Conservation (phyloP, 2,797 vertebrate genomes). For the Centroberyx gerrardi region DNA sequence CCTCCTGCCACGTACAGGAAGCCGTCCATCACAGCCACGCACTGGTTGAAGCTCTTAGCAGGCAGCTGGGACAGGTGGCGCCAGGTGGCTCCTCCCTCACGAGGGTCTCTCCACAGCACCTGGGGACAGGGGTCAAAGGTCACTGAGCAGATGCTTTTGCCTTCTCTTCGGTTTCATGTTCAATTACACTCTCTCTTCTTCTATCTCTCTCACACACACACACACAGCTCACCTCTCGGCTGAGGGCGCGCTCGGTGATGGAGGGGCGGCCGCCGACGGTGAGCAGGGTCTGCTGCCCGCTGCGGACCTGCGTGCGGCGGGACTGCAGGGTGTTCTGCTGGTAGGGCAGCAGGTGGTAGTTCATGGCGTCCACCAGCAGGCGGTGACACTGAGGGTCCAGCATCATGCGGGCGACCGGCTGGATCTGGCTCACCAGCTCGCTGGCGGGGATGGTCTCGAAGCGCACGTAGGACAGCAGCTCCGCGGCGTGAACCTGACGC, state of each 20-base stretch:
- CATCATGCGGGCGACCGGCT: conserved; percentile 91
- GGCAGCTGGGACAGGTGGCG: conserved; percentile 90
- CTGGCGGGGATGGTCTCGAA: conserved; percentile 90
- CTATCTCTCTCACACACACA: background rate
- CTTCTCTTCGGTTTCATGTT: background rate
- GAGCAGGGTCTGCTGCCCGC: conserved; percentile 86
- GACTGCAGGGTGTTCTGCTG: conserved; percentile 91
- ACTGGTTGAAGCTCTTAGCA: conserved; percentile 92
- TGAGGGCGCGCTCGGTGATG: conserved; percentile 88
- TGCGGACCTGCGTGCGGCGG: conserved; percentile 86
- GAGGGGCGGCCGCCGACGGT: conserved; percentile 87
- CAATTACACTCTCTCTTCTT: background rate
- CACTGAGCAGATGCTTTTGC: background rate
- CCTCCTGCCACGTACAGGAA: conserved; percentile 91
- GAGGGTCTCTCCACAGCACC: conserved; percentile 88
- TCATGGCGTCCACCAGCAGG: conserved; percentile 92
- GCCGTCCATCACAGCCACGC: conserved; percentile 91
- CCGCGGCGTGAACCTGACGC: conserved; percentile 83
- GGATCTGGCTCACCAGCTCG: conserved; percentile 89
- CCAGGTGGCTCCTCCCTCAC: conserved; percentile 87
- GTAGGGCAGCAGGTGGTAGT: conserved; percentile 91
- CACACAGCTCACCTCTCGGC: conserved; percentile 82
- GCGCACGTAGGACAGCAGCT: conserved; percentile 87
- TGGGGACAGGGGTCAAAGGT: conserved; percentile 61
- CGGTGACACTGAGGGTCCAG: conserved; percentile 89